These are phyloP conservation scores for Hedya salicella DNA, from an alignment of 2,888 invertebrate species.

Conservation along the genomic window DNA sequence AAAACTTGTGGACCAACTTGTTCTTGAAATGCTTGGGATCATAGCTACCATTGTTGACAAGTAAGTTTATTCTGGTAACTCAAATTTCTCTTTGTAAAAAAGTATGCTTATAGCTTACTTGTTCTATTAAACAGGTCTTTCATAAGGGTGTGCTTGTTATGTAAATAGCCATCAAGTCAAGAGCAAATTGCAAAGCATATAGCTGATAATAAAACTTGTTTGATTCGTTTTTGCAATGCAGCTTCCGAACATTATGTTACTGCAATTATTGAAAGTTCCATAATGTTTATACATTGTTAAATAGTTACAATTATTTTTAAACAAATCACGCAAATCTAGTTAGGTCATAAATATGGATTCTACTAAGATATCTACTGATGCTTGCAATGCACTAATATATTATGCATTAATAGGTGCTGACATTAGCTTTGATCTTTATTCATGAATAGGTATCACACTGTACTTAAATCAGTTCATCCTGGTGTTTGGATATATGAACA, in stretches of 20 bases:
- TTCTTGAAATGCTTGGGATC: slow-evolving; percentile 91
- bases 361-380: not conserved
- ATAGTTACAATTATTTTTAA: not conserved
- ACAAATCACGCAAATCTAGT: no score
- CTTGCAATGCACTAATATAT: slow-evolving; percentile 1
- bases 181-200: not conserved
- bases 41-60: slow-evolving; percentile 94
- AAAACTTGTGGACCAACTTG: slow-evolving; percentile 88
- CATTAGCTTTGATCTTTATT: not conserved
- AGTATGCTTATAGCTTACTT: no score
- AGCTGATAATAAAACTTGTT: not conserved
- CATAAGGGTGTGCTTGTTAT: no score
- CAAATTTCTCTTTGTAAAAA: no score
- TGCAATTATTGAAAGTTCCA: no score
- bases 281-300: no score
- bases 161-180: no score
- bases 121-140: no score
- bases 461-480: not conserved
- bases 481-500: no score
- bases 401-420: slow-evolving; percentile 14
- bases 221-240: not conserved
- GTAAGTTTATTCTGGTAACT: slow-evolving; percentile 65
- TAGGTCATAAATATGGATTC: not conserved
- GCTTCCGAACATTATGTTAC: not conserved
- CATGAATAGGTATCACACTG: not conserved